Evolutionary conservation across 2,888 invertebrate genomes (phyloP), one percentile per base, ranked within the genome.

Genomic region (Alcis repandata): DNA sequence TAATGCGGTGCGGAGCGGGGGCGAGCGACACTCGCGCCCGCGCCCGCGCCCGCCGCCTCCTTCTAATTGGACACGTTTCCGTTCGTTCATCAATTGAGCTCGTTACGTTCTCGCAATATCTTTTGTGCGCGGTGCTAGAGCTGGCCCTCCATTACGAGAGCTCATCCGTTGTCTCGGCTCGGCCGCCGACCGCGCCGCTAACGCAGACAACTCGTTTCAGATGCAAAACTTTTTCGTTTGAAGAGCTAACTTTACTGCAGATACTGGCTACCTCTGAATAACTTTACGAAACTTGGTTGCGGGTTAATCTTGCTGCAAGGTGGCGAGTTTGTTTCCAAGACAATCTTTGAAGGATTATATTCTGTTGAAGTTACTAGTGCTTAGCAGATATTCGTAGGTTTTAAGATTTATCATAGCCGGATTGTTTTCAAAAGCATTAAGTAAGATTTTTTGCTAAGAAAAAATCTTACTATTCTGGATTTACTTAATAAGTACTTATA

Each of bases 1-100:
- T 91, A 91, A 89, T 89, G 82, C 88, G 86, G 84, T 85, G 88
- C 87, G 84, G 85, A 83, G 86, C 85, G 86, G 82, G 84, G 38
- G 62, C 62, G 62, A 48, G 79, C 84, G 79, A 83, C 83, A 19
- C 20, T 19, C 19, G 45, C 83, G 80, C 76, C 74, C 80, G 83
- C 80, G 73, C 77, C 78, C 87, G 83, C 80, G 72, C 74, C 84
- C 83, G 87, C 90, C 90, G 89, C 91, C 91, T 89, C 86, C 90
- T 91, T 89, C 91, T 92, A 92, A 92, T 92, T 92, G 92, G 91
- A 90, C 92, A 91, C 91, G 91, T 92, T 92, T 92, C 92, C 92
- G 91, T 91, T 90, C 84, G 83, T 90, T 91, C 92, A 86, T 91
- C 92, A 92, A 92, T 92, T 92, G 92, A 89, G 89, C 91, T 92